phyloP scores from a whole-genome alignment of 2,888 invertebrate species.

The Luffia ferchaultella region DNA sequence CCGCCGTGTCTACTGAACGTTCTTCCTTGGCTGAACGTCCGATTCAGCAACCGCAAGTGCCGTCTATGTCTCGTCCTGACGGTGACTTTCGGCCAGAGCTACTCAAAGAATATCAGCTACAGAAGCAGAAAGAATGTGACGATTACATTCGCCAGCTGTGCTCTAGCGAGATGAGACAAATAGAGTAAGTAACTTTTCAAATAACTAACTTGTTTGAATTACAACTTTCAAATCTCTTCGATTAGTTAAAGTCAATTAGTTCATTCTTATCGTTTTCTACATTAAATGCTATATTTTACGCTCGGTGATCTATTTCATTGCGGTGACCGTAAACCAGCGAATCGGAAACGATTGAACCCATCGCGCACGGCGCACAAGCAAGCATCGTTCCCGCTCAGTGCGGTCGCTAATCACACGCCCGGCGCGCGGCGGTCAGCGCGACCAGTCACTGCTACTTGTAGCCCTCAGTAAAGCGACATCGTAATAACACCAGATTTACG shows the following conservation, averaged over 20 bases:
- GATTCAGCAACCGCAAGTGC: conserved; percentile 22
- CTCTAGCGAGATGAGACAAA: conserved; percentile 30
- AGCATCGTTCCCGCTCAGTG: background rate
- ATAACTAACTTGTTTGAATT: background rate
- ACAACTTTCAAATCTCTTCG: background rate
- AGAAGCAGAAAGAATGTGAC: conserved; percentile 71
- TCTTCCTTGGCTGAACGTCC: conserved; percentile 37
- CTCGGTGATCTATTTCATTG: background rate
- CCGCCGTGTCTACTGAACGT: conserved; percentile 72
- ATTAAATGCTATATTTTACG: background rate
- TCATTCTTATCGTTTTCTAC: background rate
- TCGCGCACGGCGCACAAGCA: background rate
- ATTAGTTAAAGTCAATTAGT: background rate
- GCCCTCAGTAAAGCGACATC: background rate
- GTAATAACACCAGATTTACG: background rate
- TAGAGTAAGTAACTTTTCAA: background rate
- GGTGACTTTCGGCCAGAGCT: conserved; percentile 70
- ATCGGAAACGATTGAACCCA: background rate
- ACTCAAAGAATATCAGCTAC: conserved; percentile 82
- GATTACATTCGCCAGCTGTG: conserved; percentile 53
- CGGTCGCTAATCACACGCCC: background rate
- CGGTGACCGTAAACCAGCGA: background rate
- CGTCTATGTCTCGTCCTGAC: conserved; percentile 28
- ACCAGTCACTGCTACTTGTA: background rate
- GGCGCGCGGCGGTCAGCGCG: background rate